Percentiles rank a stretch among this genome's conserved stretches.
phyloP scores from a whole-genome alignment of 2,888 invertebrate species.

The Piscicola geometra region DNA sequence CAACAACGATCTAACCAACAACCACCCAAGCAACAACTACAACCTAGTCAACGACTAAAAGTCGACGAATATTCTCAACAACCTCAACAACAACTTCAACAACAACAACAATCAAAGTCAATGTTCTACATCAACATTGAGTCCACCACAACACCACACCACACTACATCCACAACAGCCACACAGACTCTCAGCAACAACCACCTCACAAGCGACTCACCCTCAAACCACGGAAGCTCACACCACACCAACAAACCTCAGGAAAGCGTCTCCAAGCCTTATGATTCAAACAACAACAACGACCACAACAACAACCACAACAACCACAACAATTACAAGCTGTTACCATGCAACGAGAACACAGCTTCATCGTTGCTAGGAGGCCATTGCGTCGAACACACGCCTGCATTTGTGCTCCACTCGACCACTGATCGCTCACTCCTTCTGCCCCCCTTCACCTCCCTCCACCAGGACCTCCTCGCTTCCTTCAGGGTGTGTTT shows the following conservation, averaged over 20 bases:
- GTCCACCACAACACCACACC: too few relatives aligned
- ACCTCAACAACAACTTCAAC: neutral
- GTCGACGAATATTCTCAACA: neutral
- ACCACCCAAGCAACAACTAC: neutral
- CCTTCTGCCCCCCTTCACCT: conserved; percentile 46
- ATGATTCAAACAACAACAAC: neutral
- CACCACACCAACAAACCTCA: neutral
- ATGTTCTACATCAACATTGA: too few relatives aligned
- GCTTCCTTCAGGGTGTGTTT: neutral
- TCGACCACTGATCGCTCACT: conserved; percentile 51
- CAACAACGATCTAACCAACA: neutral
- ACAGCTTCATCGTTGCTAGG: conserved; percentile 56
- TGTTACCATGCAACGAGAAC: conserved; percentile 43
- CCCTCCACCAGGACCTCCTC: conserved; percentile 51
- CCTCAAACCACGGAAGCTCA: neutral
- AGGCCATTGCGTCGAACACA: conserved; percentile 53
- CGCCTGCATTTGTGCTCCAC: conserved; percentile 57
- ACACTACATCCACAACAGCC: neutral
- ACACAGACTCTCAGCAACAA: neutral
- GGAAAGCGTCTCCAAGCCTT: neutral
- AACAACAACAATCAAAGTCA: neutral
- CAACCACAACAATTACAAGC: neutral
- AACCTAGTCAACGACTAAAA: neutral
- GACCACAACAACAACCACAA: neutral
- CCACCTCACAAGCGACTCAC: neutral